A percentile compares a stretch with the other conserved stretches of the same genome.
Conservation (phyloP, 2,797 vertebrate genomes). For the Distichodus sexfasciatus region DNA sequence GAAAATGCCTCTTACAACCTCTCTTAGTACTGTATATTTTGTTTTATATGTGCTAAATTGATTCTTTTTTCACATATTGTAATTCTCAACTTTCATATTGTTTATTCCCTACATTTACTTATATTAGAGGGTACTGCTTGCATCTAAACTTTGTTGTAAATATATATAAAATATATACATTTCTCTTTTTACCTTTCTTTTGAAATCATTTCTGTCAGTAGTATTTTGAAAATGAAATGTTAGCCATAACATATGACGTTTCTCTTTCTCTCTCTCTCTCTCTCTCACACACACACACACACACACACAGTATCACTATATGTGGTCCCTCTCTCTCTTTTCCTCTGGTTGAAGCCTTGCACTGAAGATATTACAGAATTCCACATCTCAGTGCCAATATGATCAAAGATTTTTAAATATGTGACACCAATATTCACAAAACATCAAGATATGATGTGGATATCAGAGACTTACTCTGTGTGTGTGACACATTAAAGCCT, state of each 20-base stretch:
- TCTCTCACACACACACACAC: neutral
- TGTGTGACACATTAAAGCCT: neutral
- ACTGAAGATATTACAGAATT: neutral
- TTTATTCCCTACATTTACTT: too few species aligned
- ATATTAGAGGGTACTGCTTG: too few species aligned
- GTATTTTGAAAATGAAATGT: too few species aligned
- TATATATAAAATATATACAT: too few species aligned
- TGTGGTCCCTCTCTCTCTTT: neutral
- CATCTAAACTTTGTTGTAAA: too few species aligned
- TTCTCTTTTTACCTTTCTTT: too few species aligned
- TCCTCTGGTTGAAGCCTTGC: neutral
- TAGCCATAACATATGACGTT: too few species aligned
- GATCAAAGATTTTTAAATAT: neutral
- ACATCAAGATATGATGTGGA: slow-evolving; percentile 1
- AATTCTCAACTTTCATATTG: too few species aligned
- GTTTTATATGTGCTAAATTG: too few species aligned
- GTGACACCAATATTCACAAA: slow-evolving; percentile 1
- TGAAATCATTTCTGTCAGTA: too few species aligned
- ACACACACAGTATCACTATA: too few species aligned
- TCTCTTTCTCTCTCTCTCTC: neutral
- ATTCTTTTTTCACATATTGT: neutral
- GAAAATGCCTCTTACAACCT: neutral
- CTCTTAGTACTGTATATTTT: neutral
- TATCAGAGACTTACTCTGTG: neutral
- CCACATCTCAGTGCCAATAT: neutral